Base-by-base conservation (phyloP, 2,113 vertebrate species). In the Chinchilla lanigera region DNA sequence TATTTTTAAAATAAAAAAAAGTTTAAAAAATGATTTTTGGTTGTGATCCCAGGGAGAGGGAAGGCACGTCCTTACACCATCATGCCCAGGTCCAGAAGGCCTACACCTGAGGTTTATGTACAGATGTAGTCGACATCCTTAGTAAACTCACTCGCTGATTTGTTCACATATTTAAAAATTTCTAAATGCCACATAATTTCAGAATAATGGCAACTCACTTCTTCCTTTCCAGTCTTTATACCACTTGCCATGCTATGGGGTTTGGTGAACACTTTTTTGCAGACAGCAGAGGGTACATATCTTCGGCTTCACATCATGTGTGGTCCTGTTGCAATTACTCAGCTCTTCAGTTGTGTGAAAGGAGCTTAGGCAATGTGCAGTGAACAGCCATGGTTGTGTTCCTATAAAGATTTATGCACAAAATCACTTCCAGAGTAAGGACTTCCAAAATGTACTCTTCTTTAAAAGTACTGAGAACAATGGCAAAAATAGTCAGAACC, bases 391-490 rank as follows among this genome's bases (percentile, higher is more conserved):
- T 4, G 20, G 44, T 65, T 17, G 26, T 3, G 9, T 83, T 82
- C 85, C 80, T n/a, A 8, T 67, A 60, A 35, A n/a, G 47, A 56
- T 89, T 93, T 81, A 71, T 81, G 58, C 78, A 82, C 50, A 77
- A 41, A 77, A 54, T 56, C 71, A 28, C 84, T 61, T 60, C n/a
- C 3, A 69, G 60, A 83, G 19, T 35, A 89, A 56, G 52, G 67
- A 44, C 54, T 63, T 69, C 80, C 5, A 35, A 85, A 78, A 78
- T 54, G 82, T 26, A 41, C 41, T 71, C 58, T 20, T 82, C 65
- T 14, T 14, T 47, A 33, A 77, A 89, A 89, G 11, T 35, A 38
- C 3, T 28, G n/a, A 52, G 28, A 81, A n/a, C 26, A 38, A 16
- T 61, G 58, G n/a, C 41, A 26, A 86, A 96, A 89, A 47, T 24